Base-by-base conservation (phyloP, 2,797 vertebrate species). In the Mormyrops attenuatus region DNA sequence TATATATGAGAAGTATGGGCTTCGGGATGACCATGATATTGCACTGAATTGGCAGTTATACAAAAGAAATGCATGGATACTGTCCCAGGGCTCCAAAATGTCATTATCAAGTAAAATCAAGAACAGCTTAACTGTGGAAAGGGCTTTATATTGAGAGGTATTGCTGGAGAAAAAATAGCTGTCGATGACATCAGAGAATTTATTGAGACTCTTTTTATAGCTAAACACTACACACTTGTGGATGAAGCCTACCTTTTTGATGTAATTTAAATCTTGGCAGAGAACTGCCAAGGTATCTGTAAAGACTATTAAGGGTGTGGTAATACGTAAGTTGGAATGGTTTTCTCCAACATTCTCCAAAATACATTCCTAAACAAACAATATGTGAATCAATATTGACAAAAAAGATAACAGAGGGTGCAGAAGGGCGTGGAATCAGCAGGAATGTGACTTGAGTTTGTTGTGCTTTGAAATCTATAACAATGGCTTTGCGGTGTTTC, bases 311-410 rank as follows among this genome's bases (percentile, higher is more conserved):
- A 85, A 49, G 47, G 82, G n/a, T 49, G 82, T 26, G 47, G 41
- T 50, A 85, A 50, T 85, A 49, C 3, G n/a, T 22, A 50, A 30
- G 38, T 50, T 50, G 47, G 82, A 22, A 85, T 47, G 82, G 47
- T 85, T 50, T 85, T 85, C 44, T 85, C 20, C n/a, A 85, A 44
- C 8, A 50, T 49, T 47, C 47, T 84, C 6, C 20, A 60, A 50
- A 47, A 85, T 4, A 26, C 82, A 47, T 47, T 47, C 80, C 44
- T 84, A 41, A 17, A 4, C 82, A 49, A 85, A 85, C 47, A 85
- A 85, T 50, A 26, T 85, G 44, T 52, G 82, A 85, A 50, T 85
- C 41, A 85, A 52, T 85, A 85, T 85, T 85, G 82, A 85, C 82
- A 85, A 85, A 50, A 85, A 85, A 50, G 22, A 22, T 49, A 85